Conservation (phyloP, 2,888 invertebrate genomes). For the Cephus nigrinus region DNA sequence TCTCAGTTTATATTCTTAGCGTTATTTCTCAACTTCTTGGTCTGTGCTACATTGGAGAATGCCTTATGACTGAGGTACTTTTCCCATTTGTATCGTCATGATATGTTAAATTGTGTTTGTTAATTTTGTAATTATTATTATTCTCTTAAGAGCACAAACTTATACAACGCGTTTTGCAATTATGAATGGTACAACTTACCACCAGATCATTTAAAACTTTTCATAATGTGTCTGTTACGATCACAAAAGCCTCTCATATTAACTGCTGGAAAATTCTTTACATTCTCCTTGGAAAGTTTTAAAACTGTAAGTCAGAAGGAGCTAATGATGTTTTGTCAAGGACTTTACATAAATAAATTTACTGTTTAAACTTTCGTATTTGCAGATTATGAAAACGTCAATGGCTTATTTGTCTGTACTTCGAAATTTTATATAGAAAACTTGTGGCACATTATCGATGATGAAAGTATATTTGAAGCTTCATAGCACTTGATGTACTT, state of each 20-base stretch:
- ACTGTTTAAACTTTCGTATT: neutral
- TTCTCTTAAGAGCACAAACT: constrained; percentile 63
- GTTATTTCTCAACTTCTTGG: constrained; percentile 29
- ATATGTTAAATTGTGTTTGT: no score
- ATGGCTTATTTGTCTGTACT: constrained; percentile 15
- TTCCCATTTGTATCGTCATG: neutral
- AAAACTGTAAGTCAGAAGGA: constrained; percentile 62
- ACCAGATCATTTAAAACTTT: constrained; percentile 57
- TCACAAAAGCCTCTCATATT: constrained; percentile 67
- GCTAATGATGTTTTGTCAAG: neutral
- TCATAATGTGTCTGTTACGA: constrained; percentile 67
- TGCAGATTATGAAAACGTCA: constrained; percentile 16
- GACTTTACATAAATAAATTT: neutral
- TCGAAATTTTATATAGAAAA: neutral
- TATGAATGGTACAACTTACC: constrained; percentile 65
- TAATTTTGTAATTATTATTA: constrained; percentile 8
- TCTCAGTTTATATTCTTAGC: constrained; percentile 21
- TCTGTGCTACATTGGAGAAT: constrained; percentile 37
- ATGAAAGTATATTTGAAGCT: no score
- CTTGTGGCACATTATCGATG: no score
- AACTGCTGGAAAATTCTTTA: constrained; percentile 69
- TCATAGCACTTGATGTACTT: no score
- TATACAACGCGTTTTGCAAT: constrained; percentile 67
- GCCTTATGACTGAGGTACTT: constrained; percentile 32
- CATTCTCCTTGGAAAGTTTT: constrained; percentile 67